A percentile compares a stretch with the other conserved stretches of the same genome.
Evolutionary conservation across 2,113 vertebrate species (phyloP).

Genomic region (Eubucco bourcierii): DNA sequence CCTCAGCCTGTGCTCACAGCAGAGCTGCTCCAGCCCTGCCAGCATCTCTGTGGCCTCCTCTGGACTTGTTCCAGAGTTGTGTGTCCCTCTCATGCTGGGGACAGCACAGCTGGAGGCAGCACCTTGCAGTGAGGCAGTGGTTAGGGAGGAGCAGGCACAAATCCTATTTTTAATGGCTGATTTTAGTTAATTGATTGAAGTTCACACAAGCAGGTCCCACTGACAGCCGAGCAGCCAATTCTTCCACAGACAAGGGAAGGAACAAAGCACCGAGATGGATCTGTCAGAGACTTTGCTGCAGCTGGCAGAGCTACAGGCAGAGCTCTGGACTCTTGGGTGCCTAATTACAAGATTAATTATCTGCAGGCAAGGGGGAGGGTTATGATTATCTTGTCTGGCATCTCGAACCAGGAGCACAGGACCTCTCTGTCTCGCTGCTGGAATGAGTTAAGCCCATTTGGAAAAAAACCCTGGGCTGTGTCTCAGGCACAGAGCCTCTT

Average conservation of each 20-base stretch:
- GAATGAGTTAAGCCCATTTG: not conserved
- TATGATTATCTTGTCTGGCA: not conserved
- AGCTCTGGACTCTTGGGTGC: not conserved
- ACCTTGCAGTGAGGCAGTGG: not conserved
- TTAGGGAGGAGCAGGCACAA: not conserved
- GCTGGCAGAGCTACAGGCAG: not conserved
- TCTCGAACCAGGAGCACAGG: not conserved
- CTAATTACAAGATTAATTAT: not conserved
- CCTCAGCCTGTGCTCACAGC: too few relatives aligned
- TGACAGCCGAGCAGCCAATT: not conserved
- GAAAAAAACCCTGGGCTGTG: not conserved
- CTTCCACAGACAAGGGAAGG: not conserved
- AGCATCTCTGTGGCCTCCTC: too few relatives aligned
- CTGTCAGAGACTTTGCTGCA: not conserved
- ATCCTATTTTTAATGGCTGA: fast-evolving
- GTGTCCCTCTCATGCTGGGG: too few relatives aligned
- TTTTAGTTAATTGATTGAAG: not conserved
- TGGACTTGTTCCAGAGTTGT: too few relatives aligned
- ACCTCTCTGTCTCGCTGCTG: not conserved
- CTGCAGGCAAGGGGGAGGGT: not conserved
- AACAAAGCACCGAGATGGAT: not conserved
- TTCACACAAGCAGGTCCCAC: fast-evolving
- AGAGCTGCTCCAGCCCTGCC: too few relatives aligned
- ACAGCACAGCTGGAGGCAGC: too few relatives aligned
- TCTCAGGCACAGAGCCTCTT: not conserved